phyloP scores from a whole-genome alignment of 2,888 invertebrate genomes.

The Torymus aiolomorphi region DNA sequence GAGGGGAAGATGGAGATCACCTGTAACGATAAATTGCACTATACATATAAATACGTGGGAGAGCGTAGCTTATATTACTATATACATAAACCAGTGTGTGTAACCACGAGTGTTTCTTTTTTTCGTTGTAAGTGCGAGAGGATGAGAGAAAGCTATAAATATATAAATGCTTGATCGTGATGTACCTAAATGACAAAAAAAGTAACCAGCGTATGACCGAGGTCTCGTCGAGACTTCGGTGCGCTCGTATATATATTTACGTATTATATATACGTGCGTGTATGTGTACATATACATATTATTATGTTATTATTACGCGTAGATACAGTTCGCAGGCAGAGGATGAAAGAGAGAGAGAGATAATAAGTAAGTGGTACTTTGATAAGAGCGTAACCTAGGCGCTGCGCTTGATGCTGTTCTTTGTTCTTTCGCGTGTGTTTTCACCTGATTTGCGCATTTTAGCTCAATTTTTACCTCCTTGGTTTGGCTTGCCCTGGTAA shows the following conservation, averaged over 20 bases:
- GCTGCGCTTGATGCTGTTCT: constrained; percentile 25
- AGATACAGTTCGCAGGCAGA: too few relatives aligned
- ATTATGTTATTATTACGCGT: too few relatives aligned
- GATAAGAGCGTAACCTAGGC: constrained; percentile 29
- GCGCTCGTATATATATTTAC: too few relatives aligned
- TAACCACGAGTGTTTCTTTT: constrained; percentile 23
- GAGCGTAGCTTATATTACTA: constrained; percentile 12
- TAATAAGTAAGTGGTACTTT: constrained; percentile 9
- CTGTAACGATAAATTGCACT: constrained; percentile 42
- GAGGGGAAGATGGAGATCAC: neutral
- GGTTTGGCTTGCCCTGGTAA: too few relatives aligned
- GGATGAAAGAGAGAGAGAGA: too few relatives aligned
- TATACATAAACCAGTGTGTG: constrained; percentile 7
- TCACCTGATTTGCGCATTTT: constrained; percentile 20
- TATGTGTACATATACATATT: constrained; percentile 22
- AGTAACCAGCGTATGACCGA: too few relatives aligned
- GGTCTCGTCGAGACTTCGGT: too few relatives aligned
- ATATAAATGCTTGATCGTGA: constrained; percentile 32
- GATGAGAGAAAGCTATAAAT: constrained; percentile 38
- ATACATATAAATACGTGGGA: constrained; percentile 2
- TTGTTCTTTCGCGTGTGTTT: constrained; percentile 5
- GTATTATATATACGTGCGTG: neutral
- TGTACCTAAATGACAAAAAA: constrained; percentile 31
- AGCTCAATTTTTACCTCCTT: neutral
- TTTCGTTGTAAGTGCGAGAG: neutral